Evolutionary conservation across 2,113 vertebrate genomes (phyloP), one percentile per base, ranked within the genome.

Genomic region (Hypocryptadius cinnamomeus): DNA sequence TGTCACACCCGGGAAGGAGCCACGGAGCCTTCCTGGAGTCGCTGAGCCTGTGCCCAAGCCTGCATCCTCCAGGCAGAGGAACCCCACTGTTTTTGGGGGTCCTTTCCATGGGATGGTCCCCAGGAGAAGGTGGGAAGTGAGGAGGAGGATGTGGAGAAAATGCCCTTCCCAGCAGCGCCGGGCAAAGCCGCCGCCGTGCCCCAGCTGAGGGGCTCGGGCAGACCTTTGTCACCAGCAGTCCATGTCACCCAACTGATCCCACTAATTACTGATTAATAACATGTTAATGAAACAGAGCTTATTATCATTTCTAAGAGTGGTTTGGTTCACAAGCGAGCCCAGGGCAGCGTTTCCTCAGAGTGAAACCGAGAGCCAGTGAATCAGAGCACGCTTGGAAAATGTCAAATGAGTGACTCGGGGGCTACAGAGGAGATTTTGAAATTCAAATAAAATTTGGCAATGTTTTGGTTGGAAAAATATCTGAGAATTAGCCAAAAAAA

Each of bases 261-360:
- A 9, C 89, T 91, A 87, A 87, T 95, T 61, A 85, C 94, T 87
- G 92, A 72, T 90, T 79, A 91, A 78, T 92, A 85, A 85, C 20
- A 7, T 73, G 84, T 72, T 92, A 85, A 84, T 87, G 84, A 66
- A 57, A 93, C 59, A 14, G 86, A 79, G 91, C 87, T 96, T 74
- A 47, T 92, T 84, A 79, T 15, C 16, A 64, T 79, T 64, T 66
- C 78, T 59, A 12, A n/a, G 9, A 53, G 84, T 1, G 3, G 11
- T 14, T 50, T 20, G 39, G 54, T 50, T 70, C 72, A 2, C 42
- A 8, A 6, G 22, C 2, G 19, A 78, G 48, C 60, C 84, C 59
- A 87, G 48, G 57, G 91, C 79, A 56, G 42, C 3, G 2, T 4
- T 81, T 57, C 37, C 56, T 64, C 48, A 5, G 45, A 30, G 86